phyloP scores from a whole-genome alignment of 2,888 invertebrate genomes.

The Rhamnusium bicolor region DNA sequence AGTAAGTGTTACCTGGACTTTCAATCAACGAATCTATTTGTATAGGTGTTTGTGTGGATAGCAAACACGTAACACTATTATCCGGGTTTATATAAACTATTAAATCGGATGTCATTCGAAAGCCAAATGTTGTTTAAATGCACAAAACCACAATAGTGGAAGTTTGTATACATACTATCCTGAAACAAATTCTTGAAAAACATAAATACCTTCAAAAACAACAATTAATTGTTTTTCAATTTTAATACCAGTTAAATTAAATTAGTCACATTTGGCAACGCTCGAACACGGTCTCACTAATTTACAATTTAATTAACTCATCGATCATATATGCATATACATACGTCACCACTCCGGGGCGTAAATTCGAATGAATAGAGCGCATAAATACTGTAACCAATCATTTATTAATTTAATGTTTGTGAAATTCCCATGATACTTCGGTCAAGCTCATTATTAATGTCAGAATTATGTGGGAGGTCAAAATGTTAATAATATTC shows the following conservation, averaged over 20 bases:
- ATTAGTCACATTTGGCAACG: background rate
- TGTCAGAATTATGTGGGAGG: constrained; percentile 22
- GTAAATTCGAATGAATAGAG: constrained; percentile 21
- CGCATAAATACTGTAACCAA: constrained; percentile 21
- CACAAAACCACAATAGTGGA: too few species aligned
- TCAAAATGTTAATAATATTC: constrained; percentile 20
- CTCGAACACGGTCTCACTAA: background rate
- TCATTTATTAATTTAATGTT: constrained; percentile 27
- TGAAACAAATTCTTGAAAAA: too few species aligned
- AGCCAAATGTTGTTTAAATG: too few species aligned
- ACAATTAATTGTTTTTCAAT: too few species aligned
- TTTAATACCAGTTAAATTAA: background rate
- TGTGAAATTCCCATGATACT: constrained; percentile 10
- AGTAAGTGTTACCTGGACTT: too few species aligned
- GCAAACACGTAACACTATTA: too few species aligned
- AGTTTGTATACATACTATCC: too few species aligned
- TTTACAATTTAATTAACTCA: background rate
- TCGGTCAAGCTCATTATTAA: constrained; percentile 13
- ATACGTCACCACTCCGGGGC: constrained; percentile 20
- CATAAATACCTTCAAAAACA: too few species aligned
- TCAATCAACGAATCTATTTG: too few species aligned
- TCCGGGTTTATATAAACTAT: too few species aligned
- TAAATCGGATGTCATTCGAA: too few species aligned
- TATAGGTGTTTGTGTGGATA: too few species aligned
- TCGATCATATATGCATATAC: background rate